Percentiles rank a stretch among this genome's conserved stretches.
These are phyloP conservation scores for Drosophila sechellia DNA, from an alignment of 1,140 invertebrate genomes.

Conservation along the genomic window DNA sequence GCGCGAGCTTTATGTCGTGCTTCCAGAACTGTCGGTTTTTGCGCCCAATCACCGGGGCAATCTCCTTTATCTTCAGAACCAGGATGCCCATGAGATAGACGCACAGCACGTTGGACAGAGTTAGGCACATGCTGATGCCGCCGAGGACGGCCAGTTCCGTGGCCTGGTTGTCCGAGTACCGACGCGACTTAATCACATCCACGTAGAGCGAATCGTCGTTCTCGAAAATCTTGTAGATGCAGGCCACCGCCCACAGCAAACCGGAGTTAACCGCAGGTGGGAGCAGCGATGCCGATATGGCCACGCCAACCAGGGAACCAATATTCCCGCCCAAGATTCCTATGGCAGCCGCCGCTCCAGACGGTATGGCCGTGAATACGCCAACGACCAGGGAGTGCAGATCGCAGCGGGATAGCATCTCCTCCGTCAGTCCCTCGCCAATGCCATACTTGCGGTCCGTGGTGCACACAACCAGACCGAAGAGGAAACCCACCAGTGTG, in stretches of 20 bases:
- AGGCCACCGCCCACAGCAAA: slow-evolving; percentile 88
- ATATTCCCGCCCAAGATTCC: slow-evolving; percentile 90
- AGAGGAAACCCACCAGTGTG: slow-evolving; percentile 88
- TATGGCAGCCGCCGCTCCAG: slow-evolving; percentile 91
- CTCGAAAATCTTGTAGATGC: slow-evolving; percentile 85
- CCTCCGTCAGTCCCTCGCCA: slow-evolving; percentile 88
- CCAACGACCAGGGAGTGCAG: slow-evolving; percentile 88
- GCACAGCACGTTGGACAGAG: slow-evolving; percentile 90
- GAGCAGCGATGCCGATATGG: slow-evolving; percentile 91
- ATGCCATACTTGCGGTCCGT: slow-evolving; percentile 87
- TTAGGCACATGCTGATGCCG: slow-evolving; percentile 88
- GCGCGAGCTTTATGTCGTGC: slow-evolving; percentile 88
- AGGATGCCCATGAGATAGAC: slow-evolving; percentile 89
- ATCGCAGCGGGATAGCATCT: slow-evolving; percentile 89
- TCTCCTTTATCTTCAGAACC: slow-evolving; percentile 91
- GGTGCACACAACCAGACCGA: slow-evolving; percentile 87
- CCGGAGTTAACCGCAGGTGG: slow-evolving; percentile 92
- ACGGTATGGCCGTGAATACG: slow-evolving; percentile 89
- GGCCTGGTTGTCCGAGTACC: slow-evolving; percentile 86
- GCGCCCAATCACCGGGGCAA: slow-evolving; percentile 87
- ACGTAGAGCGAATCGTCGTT: slow-evolving; percentile 82
- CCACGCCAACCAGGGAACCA: slow-evolving; percentile 91
- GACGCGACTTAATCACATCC: slow-evolving; percentile 78
- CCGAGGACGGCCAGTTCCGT: slow-evolving; percentile 88
- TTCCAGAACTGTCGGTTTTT: slow-evolving; percentile 88